Percentiles rank a stretch among this genome's conserved stretches.
phyloP scores from a whole-genome alignment of 2,113 vertebrate species.

The Cariama cristata region DNA sequence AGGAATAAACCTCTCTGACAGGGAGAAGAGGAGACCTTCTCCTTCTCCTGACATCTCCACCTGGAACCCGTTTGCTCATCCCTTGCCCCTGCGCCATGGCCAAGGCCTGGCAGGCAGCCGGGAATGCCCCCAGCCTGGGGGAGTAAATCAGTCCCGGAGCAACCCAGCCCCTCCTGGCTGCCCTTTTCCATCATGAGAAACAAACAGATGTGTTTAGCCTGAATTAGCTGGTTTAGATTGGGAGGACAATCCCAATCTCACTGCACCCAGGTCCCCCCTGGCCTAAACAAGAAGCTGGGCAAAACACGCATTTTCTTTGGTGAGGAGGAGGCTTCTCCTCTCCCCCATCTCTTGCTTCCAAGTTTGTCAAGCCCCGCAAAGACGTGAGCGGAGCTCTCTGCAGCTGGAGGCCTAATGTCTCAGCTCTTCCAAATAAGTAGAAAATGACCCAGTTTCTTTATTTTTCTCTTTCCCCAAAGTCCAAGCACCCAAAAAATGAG shows the following conservation, averaged over 20 bases:
- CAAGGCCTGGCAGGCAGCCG: not conserved
- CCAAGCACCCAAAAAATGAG: constrained; percentile 5
- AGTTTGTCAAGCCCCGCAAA: not conserved
- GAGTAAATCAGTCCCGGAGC: not conserved
- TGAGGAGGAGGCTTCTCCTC: not conserved
- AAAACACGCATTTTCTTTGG: not conserved
- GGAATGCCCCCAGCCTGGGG: not conserved
- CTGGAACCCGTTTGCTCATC: not conserved
- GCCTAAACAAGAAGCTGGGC: not conserved
- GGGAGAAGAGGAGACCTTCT: not conserved
- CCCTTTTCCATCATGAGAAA: not conserved
- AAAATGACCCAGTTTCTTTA: constrained; percentile 41
- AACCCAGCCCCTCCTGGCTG: not conserved
- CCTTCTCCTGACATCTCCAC: not conserved
- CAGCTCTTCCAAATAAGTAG: constrained; percentile 47
- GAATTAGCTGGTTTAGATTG: not conserved
- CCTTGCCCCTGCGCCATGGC: not conserved
- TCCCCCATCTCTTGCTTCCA: not conserved
- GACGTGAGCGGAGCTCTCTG: not conserved
- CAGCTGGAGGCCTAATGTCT: constrained; percentile 24
- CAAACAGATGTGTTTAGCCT: not conserved
- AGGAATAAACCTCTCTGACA: not conserved
- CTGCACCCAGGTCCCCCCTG: not conserved
- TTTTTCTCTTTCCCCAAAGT: constrained; percentile 30
- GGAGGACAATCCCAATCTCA: not conserved